These are phyloP conservation scores for Scomber colias DNA, from an alignment of 2,113 vertebrate genomes.

Conservation along the genomic window DNA sequence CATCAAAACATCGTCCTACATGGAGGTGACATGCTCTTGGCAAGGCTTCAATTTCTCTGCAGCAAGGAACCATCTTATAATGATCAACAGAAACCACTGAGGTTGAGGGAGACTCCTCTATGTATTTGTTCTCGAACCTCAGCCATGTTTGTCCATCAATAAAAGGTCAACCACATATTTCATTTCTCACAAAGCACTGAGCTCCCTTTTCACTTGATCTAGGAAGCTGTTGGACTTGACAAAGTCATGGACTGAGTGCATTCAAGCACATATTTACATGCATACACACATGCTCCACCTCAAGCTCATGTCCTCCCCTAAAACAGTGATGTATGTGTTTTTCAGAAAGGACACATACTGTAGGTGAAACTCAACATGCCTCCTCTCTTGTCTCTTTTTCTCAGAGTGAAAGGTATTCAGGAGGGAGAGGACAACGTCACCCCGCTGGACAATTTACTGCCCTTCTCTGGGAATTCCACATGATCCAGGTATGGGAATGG, in stretches of 20 bases:
- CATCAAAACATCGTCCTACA: constrained; percentile 41
- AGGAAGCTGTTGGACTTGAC: constrained; percentile 37
- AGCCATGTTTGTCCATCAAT: constrained; percentile 65
- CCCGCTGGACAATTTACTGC: constrained; percentile 89
- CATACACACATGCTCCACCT: background rate
- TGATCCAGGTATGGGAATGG: constrained; percentile 86
- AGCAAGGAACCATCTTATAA: constrained; percentile 23
- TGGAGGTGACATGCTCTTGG: constrained; percentile 49
- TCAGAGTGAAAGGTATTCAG: constrained; percentile 72
- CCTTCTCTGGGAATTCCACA: constrained; percentile 88
- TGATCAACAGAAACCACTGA: constrained; percentile 46
- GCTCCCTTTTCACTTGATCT: constrained; percentile 32
- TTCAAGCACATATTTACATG: constrained; percentile 42
- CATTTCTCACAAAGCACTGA: constrained; percentile 51
- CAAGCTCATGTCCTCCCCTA: constrained; percentile 41
- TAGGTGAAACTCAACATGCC: constrained; percentile 76
- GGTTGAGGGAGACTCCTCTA: constrained; percentile 23
- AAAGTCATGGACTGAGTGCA: constrained; percentile 36
- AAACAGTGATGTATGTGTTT: constrained; percentile 77
- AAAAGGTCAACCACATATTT: constrained; percentile 69
- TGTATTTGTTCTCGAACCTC: constrained; percentile 61
- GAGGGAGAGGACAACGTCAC: constrained; percentile 73
- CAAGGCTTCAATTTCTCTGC: constrained; percentile 9
- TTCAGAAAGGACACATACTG: constrained; percentile 65
- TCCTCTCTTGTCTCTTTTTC: constrained; percentile 63